These are phyloP conservation scores for Dallia pectoralis DNA, from an alignment of 2,797 vertebrate genomes.

Conservation along the genomic window DNA sequence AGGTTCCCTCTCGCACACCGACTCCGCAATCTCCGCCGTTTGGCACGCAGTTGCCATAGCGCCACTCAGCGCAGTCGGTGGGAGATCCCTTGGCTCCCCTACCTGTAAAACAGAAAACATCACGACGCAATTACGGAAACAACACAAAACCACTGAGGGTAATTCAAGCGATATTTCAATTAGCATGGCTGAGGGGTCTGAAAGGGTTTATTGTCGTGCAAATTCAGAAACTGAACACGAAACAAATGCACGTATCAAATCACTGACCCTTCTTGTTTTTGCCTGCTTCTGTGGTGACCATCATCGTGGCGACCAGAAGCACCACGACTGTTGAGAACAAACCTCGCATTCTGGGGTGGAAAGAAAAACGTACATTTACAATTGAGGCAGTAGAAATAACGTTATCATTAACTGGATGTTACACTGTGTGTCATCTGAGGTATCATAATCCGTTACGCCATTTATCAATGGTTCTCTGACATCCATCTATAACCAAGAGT, in stretches of 20 bases:
- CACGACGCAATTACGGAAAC: not conserved
- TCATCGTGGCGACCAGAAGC: slow-evolving; percentile 72
- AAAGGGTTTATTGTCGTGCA: not conserved
- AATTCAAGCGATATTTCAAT: not conserved
- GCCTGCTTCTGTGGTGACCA: slow-evolving; percentile 70
- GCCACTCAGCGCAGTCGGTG: slow-evolving; percentile 84
- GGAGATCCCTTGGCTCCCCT: slow-evolving; percentile 69
- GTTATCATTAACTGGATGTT: not conserved
- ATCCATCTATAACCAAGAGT: not conserved
- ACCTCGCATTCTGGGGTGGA: slow-evolving; percentile 76
- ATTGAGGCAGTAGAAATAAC: not conserved
- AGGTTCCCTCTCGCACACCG: slow-evolving; percentile 82
- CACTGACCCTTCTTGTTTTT: slow-evolving; percentile 83
- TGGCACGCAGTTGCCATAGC: slow-evolving; percentile 83
- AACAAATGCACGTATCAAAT: not conserved
- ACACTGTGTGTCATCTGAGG: no score
- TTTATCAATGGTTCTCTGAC: no score
- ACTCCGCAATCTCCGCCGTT: slow-evolving; percentile 85
- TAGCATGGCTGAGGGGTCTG: not conserved
- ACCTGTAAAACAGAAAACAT: slow-evolving; percentile 59
- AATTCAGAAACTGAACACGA: not conserved
- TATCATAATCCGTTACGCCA: no score
- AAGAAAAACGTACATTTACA: not conserved
- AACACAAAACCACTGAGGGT: not conserved
- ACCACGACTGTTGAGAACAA: slow-evolving; percentile 70